Percentiles rank a stretch among this genome's conserved stretches.
Evolutionary conservation across 2,888 invertebrate species (phyloP).

Genomic region (Pharmacophagus antenor): DNA sequence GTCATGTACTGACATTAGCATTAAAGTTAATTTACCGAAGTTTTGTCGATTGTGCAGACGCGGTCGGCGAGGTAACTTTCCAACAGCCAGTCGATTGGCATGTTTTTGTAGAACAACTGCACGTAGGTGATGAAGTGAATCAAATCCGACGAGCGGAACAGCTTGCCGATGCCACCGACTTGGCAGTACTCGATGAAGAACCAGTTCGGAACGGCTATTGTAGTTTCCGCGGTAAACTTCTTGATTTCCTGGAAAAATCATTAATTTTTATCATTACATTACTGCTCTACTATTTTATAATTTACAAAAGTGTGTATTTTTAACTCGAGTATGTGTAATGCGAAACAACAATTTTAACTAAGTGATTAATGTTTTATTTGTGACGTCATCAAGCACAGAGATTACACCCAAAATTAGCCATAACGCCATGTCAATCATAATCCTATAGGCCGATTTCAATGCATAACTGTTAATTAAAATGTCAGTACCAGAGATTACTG

Average conservation of each 20-base stretch:
- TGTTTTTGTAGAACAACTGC: constrained; percentile 96
- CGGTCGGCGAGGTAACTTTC: constrained; percentile 94
- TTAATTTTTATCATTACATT: too few relatives aligned
- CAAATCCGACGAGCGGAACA: constrained; percentile 94
- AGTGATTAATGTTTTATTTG: too few relatives aligned
- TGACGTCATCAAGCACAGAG: too few relatives aligned
- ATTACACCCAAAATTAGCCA: too few relatives aligned
- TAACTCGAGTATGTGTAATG: too few relatives aligned
- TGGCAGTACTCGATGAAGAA: constrained; percentile 96
- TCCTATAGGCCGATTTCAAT: not conserved
- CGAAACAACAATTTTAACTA: too few relatives aligned
- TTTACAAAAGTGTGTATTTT: too few relatives aligned
- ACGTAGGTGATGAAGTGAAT: constrained; percentile 94
- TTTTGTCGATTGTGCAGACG: constrained; percentile 91
- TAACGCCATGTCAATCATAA: not conserved
- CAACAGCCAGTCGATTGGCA: constrained; percentile 98
- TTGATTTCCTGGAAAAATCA: constrained; percentile 53
- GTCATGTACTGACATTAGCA: too few relatives aligned
- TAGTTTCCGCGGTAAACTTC: constrained; percentile 44
- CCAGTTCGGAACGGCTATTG: constrained; percentile 85
- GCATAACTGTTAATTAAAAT: not conserved
- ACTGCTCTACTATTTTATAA: too few relatives aligned
- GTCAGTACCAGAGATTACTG: not conserved
- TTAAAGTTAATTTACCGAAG: constrained; percentile 78
- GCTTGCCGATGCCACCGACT: constrained; percentile 96